Evolutionary conservation across 2,888 invertebrate genomes (phyloP), one percentile per base, ranked within the genome.

Genomic region (Emesis furor): DNA sequence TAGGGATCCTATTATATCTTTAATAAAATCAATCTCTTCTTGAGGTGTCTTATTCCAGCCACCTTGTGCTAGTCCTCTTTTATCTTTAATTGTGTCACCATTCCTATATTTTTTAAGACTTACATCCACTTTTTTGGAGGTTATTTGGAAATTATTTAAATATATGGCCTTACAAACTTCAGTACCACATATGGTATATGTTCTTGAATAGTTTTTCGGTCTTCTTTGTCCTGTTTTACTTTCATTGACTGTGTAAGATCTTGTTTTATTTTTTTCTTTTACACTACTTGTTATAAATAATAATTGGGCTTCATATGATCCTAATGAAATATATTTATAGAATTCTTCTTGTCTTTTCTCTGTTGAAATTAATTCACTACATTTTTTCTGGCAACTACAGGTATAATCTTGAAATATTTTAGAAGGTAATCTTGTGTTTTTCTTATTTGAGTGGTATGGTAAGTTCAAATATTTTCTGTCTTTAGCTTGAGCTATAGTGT

Each of bases 281-380:
- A 73, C 73, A 59, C 14, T 59, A 73, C 59, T 73, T 12, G 59
- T 59, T 35, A 73, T 73, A 59, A 59, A 73, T 32, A 73, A 35
- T 55, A 73, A 35, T 73, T 73, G 73, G 4, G 59, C 73, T 73
- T 73, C 73, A 73, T 73, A 73, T 55, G 73, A 73, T 51, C 32
- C 32, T 30, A 73, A 55, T 51, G 51, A 30, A 32, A 55, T 32
- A 73, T 55, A 73, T 55, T 73, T 73, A 32, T 51, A 17, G 35
- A 73, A 59, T n/a, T 55, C 73, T 51, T 46, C 32, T 35, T 73
- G 30, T 59, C 73, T 55, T 59, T 42, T 72, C 72, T 72, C 72
- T 30, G n/a, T 72, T 24, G 51, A 51, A 73, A 73, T 55, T 32
- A 73, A 35, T 10, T 14, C 2, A 35, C 32, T 30, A 35, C 55